Percentiles rank a stretch among this genome's conserved stretches.
Evolutionary conservation across 2,113 vertebrate species (phyloP).

Genomic region (Piaya cayana): DNA sequence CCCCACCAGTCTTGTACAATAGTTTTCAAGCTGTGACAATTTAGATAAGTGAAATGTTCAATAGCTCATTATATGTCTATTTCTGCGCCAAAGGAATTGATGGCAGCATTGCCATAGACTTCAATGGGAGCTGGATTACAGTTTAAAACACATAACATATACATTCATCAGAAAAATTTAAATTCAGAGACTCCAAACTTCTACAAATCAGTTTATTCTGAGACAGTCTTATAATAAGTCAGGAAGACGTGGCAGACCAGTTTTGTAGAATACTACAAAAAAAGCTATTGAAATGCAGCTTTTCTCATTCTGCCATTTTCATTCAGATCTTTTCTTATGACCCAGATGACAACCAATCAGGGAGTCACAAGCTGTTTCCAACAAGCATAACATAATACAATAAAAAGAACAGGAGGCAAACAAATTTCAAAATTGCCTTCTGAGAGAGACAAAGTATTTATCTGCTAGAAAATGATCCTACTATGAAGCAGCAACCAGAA

Average conservation of each 20-base stretch:
- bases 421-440: neutral
- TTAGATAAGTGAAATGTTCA: slow-evolving; percentile 59
- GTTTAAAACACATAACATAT: neutral
- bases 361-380: neutral
- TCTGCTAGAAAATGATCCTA: neutral
- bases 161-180: neutral
- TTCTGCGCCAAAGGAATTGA: slow-evolving; percentile 1
- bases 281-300: neutral
- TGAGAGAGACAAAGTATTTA: neutral
- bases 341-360: neutral
- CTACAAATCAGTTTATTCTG: neutral
- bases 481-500: neutral
- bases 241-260: neutral
- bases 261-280: neutral
- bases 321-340: neutral
- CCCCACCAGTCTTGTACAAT: neutral
- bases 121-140: slow-evolving; percentile 1
- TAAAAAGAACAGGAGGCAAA: neutral
- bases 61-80: slow-evolving; percentile 42
- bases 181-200: neutral
- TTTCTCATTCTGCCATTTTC: neutral
- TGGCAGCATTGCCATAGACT: neutral
- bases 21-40: slow-evolving; percentile 57
- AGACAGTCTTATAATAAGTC: neutral
- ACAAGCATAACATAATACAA: neutral